Base-by-base conservation (phyloP, 2,888 invertebrate genomes). In the Ormyrus pomaceus region DNA sequence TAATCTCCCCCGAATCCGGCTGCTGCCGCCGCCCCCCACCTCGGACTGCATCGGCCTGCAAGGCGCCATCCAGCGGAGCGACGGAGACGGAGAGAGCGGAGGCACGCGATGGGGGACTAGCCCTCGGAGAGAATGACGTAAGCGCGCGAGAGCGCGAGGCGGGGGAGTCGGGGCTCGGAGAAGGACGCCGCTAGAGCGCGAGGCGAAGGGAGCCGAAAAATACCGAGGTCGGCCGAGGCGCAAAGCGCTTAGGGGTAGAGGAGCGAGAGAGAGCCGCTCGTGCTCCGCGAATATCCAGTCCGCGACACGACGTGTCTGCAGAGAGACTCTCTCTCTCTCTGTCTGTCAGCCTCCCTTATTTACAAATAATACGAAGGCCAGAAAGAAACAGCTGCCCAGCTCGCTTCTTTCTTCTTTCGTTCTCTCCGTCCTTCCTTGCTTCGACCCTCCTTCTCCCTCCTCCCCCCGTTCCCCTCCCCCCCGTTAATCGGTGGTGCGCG, bases 221-320 rank as follows among this genome's bases (percentile, higher is more conserved):
- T 74, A 51, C 86, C 90, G 89, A 87, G 85, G 83, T 48, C 50
- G 62, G 78, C 81, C 84, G 84, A 84, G 84, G 83, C 80, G 19
- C 19, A 19, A 19, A 2, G 19, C 19, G 80, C 77, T 68, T 68
- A 50, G 71, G 68, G 79, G 68, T 8, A 61, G 83, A 83, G 79
- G 79, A 75, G 82, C 80, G 83, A 85, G 84, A 82, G 86, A 19
- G 86, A 82, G 86, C 83, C 84, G 79, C 71, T 75, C 73, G 73
- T 71, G 77, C 61, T 19, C 55, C 82, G 82, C 70, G 81, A 19
- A 71, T 73, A 78, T 80, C 83, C 75, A 80, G 82, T 81, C 56
- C 64, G 69, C 74, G 74, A 71, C 56, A 64, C 74, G 79, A 69
- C 74, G 51, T 45, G 53, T 45, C 45, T 19, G 19, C 19, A 19